These are phyloP conservation scores for Rhagoletis zephyria DNA, from an alignment of 1,140 invertebrate genomes.

Conservation along the genomic window DNA sequence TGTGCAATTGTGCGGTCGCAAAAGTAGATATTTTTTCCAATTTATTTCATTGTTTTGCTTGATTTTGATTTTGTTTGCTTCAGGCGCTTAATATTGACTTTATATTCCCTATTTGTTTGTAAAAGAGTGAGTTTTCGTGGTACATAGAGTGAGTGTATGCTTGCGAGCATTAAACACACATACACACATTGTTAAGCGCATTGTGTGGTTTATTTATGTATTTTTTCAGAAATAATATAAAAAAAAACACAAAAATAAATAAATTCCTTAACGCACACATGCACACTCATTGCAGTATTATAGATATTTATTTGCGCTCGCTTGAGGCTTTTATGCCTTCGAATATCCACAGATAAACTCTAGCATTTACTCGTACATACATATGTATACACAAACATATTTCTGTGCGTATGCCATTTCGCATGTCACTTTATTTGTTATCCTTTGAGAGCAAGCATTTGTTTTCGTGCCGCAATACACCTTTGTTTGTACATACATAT, in stretches of 20 bases:
- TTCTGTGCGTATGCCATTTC: neutral
- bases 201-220: too few species aligned
- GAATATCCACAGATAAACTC: neutral
- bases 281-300: neutral
- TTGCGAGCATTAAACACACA: too few species aligned
- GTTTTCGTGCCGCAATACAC: neutral
- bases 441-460: neutral
- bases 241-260: neutral
- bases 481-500: neutral
- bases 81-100: constrained; percentile 35
- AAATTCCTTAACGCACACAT: neutral
- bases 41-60: constrained; percentile 34
- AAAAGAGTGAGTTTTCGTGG: too few species aligned
- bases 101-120: neutral
- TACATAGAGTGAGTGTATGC: too few species aligned
- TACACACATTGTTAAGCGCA: too few species aligned
- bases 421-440: neutral
- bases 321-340: neutral
- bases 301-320: constrained; percentile 16
- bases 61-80: constrained; percentile 18
- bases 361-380: neutral
- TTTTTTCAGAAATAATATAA: neutral
- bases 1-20: constrained; percentile 21
- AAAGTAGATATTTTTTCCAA: constrained; percentile 27
- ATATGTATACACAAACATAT: neutral